Percentiles rank a stretch among this genome's conserved stretches.
phyloP scores from a whole-genome alignment of 2,888 invertebrate genomes.

The Toxonevra muliebris region DNA sequence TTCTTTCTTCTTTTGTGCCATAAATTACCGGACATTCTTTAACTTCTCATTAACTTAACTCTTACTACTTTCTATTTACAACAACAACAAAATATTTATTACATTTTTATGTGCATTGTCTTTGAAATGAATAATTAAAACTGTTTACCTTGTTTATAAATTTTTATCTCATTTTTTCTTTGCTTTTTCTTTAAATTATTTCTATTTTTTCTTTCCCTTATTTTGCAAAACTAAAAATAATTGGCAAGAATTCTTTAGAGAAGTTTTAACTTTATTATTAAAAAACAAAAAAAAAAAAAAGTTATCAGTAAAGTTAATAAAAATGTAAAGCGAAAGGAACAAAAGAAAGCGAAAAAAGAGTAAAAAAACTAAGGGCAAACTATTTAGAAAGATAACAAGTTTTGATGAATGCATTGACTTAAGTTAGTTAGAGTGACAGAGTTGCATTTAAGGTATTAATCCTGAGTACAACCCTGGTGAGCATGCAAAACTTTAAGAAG shows the following conservation, averaged over 20 bases:
- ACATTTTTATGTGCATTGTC: no score
- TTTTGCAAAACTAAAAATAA: neutral
- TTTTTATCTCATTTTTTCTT: neutral
- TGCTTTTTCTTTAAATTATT: no score
- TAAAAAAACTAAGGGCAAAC: neutral
- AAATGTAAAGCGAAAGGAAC: neutral
- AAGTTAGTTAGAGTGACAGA: no score
- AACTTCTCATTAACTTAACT: no score
- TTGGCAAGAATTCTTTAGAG: neutral
- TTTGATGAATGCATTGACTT: no score
- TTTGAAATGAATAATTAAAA: slow-evolving; percentile 10
- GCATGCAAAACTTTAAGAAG: no score
- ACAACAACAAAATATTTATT: no score
- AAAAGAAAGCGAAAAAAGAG: neutral
- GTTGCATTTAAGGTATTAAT: no score
- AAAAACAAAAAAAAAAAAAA: neutral
- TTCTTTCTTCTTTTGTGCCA: no score
- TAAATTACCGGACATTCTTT: no score
- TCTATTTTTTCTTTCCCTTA: neutral
- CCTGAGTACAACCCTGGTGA: no score
- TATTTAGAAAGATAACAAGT: slow-evolving; percentile 11
- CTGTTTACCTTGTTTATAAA: neutral
- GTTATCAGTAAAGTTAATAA: neutral
- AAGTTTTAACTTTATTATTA: neutral
- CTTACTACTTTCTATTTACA: no score